Conservation (phyloP, 2,888 invertebrate species). For the Calliphora vomitoria region DNA sequence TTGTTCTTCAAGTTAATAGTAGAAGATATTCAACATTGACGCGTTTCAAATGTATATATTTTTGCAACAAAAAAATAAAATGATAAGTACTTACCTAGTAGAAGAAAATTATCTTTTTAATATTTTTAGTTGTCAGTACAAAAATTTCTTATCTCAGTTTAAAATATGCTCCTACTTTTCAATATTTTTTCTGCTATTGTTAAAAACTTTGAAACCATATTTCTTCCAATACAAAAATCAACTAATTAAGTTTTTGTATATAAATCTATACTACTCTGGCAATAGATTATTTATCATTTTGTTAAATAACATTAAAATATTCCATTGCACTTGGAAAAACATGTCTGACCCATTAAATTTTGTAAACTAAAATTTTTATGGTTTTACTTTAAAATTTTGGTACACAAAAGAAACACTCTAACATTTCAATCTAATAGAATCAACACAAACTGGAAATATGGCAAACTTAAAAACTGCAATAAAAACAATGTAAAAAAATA, state of each 20-base stretch:
- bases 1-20: too few species aligned
- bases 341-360: constrained; percentile 64
- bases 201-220: not conserved
- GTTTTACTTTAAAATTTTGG: constrained; percentile 46
- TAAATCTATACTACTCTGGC: not conserved
- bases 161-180: not conserved
- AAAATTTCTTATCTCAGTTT: too few species aligned
- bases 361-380: constrained; percentile 22
- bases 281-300: not conserved
- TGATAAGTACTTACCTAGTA: too few species aligned
- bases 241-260: constrained; percentile 1
- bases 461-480: constrained; percentile 40
- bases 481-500: constrained; percentile 1
- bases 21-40: too few species aligned
- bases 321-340: constrained; percentile 18
- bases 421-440: not conserved
- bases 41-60: too few species aligned
- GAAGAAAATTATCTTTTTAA: too few species aligned
- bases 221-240: constrained; percentile 1
- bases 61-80: too few species aligned
- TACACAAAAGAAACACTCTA: not conserved
- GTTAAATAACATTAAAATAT: constrained; percentile 43
- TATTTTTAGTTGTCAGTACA: too few species aligned
- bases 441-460: constrained; percentile 29
- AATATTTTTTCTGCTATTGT: not conserved